Conservation (phyloP, 2,113 vertebrate genomes). For the Nothoprocta perdicaria region DNA sequence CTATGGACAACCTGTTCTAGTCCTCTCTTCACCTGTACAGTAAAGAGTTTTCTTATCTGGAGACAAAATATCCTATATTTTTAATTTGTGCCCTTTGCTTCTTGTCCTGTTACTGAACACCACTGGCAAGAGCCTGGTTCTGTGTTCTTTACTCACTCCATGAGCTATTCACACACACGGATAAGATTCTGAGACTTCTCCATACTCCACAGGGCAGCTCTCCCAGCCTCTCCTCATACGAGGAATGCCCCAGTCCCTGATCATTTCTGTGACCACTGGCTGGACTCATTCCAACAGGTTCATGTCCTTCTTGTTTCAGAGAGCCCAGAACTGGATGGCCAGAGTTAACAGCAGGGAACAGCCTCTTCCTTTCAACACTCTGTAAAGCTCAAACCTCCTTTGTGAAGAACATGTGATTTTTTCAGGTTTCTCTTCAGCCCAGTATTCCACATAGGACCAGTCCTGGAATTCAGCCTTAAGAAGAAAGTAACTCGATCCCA, state of each 20-base stretch:
- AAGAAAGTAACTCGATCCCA: background rate
- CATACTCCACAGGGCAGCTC: background rate
- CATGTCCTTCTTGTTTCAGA: background rate
- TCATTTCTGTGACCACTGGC: background rate
- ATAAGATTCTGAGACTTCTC: background rate
- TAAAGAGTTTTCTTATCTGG: too few species aligned
- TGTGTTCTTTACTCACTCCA: background rate
- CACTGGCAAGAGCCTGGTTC: background rate
- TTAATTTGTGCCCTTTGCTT: background rate
- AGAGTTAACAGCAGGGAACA: background rate
- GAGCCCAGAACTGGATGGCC: background rate
- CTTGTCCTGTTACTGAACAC: background rate
- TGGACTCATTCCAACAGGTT: background rate
- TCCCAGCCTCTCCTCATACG: too few species aligned
- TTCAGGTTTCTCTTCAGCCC: background rate
- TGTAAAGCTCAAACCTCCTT: background rate
- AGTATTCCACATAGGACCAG: accelerated
- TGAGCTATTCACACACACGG: background rate
- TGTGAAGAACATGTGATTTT: background rate
- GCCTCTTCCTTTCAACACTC: background rate
- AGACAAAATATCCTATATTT: background rate
- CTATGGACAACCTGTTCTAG: too few species aligned
- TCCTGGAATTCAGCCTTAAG: background rate
- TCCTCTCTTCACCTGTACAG: too few species aligned
- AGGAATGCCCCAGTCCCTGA: background rate